Evolutionary conservation across 2,797 vertebrate species (phyloP).

Genomic region (Lagodon rhomboides): DNA sequence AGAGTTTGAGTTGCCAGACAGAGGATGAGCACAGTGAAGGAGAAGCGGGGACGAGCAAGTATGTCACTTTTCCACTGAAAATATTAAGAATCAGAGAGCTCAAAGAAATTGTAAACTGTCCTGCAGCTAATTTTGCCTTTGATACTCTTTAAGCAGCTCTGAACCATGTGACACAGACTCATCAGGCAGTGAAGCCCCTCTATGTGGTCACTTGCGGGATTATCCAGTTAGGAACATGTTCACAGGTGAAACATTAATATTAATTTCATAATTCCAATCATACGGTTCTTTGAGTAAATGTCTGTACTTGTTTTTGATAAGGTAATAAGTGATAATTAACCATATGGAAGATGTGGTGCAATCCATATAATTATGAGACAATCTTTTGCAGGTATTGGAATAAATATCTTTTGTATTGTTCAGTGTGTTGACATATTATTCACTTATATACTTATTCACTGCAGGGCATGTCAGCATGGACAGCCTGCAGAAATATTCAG

Average conservation of each 20-base stretch:
- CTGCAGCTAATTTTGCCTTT: not conserved
- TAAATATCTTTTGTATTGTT: not conserved
- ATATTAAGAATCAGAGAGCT: conserved; percentile 2
- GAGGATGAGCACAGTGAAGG: conserved; percentile 36
- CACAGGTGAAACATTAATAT: conserved; percentile 84
- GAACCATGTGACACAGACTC: conserved; percentile 41
- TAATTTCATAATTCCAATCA: too few species aligned
- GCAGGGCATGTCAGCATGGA: conserved; percentile 87
- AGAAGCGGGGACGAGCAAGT: conserved; percentile 33
- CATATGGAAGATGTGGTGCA: not conserved
- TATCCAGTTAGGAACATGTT: conserved; percentile 86
- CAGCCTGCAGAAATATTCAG: conserved; percentile 88
- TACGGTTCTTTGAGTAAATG: not conserved
- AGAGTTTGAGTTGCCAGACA: conserved; percentile 4
- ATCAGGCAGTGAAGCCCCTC: conserved; percentile 46
- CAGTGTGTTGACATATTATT: not conserved
- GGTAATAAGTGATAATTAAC: not conserved
- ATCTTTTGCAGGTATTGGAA: not conserved
- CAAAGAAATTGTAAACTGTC: not conserved
- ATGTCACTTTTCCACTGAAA: conserved; percentile 15
- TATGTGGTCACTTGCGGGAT: conserved; percentile 74
- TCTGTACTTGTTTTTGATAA: conserved; percentile 6
- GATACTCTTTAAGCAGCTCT: conserved; percentile 50
- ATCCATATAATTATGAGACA: not conserved
- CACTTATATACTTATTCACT: conserved; percentile 34